Conservation (phyloP, 2,113 vertebrate species). For the Kryptolebias marmoratus region DNA sequence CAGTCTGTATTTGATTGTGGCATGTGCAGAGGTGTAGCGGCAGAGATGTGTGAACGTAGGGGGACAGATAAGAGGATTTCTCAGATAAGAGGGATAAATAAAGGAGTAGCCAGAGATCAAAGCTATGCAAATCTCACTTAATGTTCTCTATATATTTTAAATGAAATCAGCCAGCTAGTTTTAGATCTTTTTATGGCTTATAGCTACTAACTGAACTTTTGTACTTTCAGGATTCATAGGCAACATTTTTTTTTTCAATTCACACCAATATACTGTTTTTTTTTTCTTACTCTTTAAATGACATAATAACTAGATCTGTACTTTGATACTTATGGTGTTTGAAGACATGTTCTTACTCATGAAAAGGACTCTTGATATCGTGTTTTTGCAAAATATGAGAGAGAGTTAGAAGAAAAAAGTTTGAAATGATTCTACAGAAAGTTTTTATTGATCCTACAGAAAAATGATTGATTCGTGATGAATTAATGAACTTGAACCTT, state of each 20-base stretch:
- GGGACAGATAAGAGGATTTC: conserved; percentile 69
- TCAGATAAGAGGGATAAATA: conserved; percentile 47
- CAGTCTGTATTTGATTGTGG: conserved; percentile 63
- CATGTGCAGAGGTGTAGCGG: conserved; percentile 52
- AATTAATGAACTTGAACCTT: too few relatives aligned
- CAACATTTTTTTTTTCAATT: conserved; percentile 38
- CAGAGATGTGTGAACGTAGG: conserved; percentile 54
- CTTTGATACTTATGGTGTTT: conserved; percentile 14
- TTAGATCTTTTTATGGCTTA: conserved; percentile 34
- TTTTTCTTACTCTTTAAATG: conserved; percentile 16
- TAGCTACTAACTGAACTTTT: conserved; percentile 26
- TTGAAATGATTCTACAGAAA: background rate
- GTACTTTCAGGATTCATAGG: conserved; percentile 14
- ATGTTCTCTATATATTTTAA: conserved; percentile 45
- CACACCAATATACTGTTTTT: background rate
- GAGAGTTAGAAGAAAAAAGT: background rate
- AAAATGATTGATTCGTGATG: too few relatives aligned
- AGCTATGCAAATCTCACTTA: conserved; percentile 68
- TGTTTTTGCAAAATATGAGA: background rate
- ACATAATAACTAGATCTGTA: conserved; percentile 8
- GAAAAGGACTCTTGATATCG: conserved; percentile 22
- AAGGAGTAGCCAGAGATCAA: conserved; percentile 66
- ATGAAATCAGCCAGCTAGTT: conserved; percentile 45
- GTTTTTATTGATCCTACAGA: too few relatives aligned
- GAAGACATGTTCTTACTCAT: conserved; percentile 54